Evolutionary conservation across 2,113 vertebrate species (phyloP).

Genomic region (Aphyosemion australe): DNA sequence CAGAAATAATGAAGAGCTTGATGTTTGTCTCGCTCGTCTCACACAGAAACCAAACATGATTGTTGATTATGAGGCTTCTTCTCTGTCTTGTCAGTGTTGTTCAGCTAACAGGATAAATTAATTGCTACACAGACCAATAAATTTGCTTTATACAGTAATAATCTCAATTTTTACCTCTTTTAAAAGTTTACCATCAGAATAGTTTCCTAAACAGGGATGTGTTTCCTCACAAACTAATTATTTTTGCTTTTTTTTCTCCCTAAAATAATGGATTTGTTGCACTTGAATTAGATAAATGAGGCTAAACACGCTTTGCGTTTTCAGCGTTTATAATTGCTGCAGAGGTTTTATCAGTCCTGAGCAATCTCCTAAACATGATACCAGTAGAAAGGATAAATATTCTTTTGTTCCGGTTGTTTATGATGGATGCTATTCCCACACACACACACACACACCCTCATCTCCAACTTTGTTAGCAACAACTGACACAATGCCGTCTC

Average conservation of each 20-base stretch:
- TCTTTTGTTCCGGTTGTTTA: constrained; percentile 16
- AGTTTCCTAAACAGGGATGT: constrained; percentile 28
- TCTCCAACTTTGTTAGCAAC: constrained; percentile 29
- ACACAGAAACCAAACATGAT: constrained; percentile 34
- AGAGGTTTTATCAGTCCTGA: constrained; percentile 23
- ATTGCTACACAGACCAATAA: constrained; percentile 48
- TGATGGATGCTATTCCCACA: constrained; percentile 15
- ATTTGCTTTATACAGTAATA: constrained; percentile 43
- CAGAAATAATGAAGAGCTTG: constrained; percentile 42
- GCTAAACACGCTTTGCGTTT: constrained; percentile 39
- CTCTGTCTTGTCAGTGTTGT: constrained; percentile 29
- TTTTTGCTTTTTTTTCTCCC: constrained; percentile 37
- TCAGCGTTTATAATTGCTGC: constrained; percentile 36
- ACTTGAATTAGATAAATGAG: constrained; percentile 51
- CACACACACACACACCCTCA: background rate
- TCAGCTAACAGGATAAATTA: constrained; percentile 43
- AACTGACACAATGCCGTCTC: constrained; percentile 15
- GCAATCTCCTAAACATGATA: constrained; percentile 22
- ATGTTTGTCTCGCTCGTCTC: constrained; percentile 13
- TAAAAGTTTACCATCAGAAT: constrained; percentile 46
- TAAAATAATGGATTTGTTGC: constrained; percentile 48
- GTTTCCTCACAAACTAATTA: constrained; percentile 45
- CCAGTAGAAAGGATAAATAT: constrained; percentile 30
- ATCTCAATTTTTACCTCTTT: constrained; percentile 42
- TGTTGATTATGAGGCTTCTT: constrained; percentile 32